Evolutionary conservation across 2,113 vertebrate genomes (phyloP).

Genomic region (Perca schrenkii): DNA sequence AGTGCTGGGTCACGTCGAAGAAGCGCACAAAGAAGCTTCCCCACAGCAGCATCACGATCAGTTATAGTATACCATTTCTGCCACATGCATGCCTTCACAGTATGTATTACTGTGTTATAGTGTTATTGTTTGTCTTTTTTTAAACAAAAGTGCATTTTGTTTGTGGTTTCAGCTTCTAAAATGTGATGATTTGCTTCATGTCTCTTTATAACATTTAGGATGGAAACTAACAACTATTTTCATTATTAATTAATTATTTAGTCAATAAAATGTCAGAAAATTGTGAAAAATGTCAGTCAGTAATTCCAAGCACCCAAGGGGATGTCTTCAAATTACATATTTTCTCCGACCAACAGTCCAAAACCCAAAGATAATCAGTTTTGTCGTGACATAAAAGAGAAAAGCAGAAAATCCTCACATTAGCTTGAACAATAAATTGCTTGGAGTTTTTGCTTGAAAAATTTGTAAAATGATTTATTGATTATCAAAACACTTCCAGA

Average conservation of each 20-base stretch:
- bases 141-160: background rate
- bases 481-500: background rate
- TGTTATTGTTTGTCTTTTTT: background rate
- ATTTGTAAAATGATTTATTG: background rate
- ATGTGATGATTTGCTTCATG: background rate
- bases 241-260: background rate
- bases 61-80: background rate
- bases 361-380: background rate
- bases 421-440: background rate
- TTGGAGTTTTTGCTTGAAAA: background rate
- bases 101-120: background rate
- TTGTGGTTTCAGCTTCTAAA: background rate
- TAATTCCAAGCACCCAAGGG: too few relatives aligned
- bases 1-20: background rate
- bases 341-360: background rate
- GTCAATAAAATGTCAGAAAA: background rate
- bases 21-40: slow-evolving; percentile 14
- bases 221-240: background rate
- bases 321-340: background rate
- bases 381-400: background rate
- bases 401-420: background rate
- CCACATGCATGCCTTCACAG: background rate
- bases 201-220: background rate
- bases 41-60: slow-evolving; percentile 22
- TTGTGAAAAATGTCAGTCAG: background rate